Evolutionary conservation across 1,140 invertebrate genomes (phyloP), one percentile per base, ranked within the genome.

Genomic region (Brachionus sp.): DNA sequence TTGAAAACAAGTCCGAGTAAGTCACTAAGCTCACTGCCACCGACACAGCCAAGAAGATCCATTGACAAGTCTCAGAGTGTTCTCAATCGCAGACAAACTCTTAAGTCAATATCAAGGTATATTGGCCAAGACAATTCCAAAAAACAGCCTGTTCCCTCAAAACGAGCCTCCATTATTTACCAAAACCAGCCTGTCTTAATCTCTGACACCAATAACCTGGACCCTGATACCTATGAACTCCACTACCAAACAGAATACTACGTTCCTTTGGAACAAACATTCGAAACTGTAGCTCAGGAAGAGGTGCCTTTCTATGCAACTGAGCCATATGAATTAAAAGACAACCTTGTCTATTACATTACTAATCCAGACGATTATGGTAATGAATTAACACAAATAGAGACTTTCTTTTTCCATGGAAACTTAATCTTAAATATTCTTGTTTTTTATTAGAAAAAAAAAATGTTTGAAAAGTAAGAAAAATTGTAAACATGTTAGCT

Each of bases 281-380:
- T 57, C 19, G 16, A 57, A 25, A 66, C 29, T 33, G n/a, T 66
- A 23, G 3, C 64, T 66, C 64, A 66, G 29, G 64, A 66, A 33
- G 64, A 66, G 33, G 25, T 5, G 13, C 10, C 25, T 37, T 12
- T 66, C 10, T 66, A 66, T 25, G 25, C 25, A 66, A 66, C 25
- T 35, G 64, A 33, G 13, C 64, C 64, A 37, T 64, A 64, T 33
- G 57, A 64, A 33, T 10, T 33, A 50, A 19, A 19, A 57, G 50
- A 57, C 19, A 57, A 57, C 9, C 9, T n/a, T 5, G 64, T 66
- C 35, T 70, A 37, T 70, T 70, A 70, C 66, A 39, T 70, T 39
- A 10, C 29, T 70, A 70, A 70, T 70, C 66, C 66, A 70, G 66
- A 70, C 66, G 64, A 66, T 66, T 33, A 66, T 37, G 66, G 66